Evolutionary conservation across 2,888 invertebrate species (phyloP), one percentile per base, ranked within the genome.

Genomic region (Pollenia griseotomentosa): DNA sequence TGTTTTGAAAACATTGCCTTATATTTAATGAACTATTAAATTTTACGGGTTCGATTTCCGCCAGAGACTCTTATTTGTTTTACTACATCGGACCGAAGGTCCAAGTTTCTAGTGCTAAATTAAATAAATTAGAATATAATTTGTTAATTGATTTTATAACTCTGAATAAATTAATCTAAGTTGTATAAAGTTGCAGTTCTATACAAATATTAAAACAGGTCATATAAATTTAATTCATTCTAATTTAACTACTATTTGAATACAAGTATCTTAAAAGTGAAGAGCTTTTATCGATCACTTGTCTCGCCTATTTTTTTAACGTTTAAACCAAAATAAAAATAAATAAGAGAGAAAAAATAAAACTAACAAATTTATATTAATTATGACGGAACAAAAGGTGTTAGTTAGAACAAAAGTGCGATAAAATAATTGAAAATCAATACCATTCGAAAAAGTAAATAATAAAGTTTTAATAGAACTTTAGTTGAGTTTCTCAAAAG

Each of bases 401-500:
- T 33, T 33, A 33, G 33, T 33, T 33, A 33, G 6, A 33, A 33
- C 33, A 33, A 48, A 12, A 23, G 19, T 11, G 65, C 19, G 12
- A 65, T 46, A 65, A 46, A 44, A 33, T 6, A 33, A 33, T 33
- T 33, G 6, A 33, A 33, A 71, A 70, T 53, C 33, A 53, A 66
- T 48, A 14, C 16, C 66, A 48, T 12, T 66, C 9, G 2, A 46
- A 65, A 48, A 23, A 33, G 51, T 46, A 57, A 48, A 68, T 48
- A 70, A 55, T 33, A 33, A 33, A 33, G 33, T 19, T 14, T 10
- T 57, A 73, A 73, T 14, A 46, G 53, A 53, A 53, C n/a, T 40
- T 70, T 2, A 33, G 23, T 19, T 7, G 12, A 70, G 46, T 11
- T 14, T 46, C 46, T 65, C 19, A 23, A 57, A 46, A 46, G 12